Conservation (phyloP, 1,140 invertebrate species). For the Formica exsecta region DNA sequence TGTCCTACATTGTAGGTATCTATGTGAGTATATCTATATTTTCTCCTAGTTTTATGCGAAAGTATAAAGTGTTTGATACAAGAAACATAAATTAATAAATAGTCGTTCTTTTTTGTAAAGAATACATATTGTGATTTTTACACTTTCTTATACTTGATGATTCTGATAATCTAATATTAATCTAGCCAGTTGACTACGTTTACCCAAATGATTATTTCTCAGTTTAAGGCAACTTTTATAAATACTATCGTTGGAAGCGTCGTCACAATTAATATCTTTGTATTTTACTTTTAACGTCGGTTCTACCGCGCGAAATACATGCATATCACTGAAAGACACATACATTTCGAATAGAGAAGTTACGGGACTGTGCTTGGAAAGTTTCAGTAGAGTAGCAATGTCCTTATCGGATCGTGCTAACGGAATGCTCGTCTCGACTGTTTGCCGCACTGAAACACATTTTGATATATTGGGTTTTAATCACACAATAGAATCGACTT, state of each 20-base stretch:
- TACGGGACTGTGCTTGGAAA: constrained; percentile 75
- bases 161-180: constrained; percentile 84
- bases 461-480: constrained; percentile 32
- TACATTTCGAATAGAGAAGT: constrained; percentile 90
- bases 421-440: constrained; percentile 88
- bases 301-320: constrained; percentile 91
- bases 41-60: not conserved
- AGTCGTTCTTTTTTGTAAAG: constrained; percentile 15
- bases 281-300: constrained; percentile 89
- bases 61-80: constrained; percentile 4
- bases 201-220: constrained; percentile 82
- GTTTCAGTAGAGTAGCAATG: constrained; percentile 85
- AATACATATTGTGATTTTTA: constrained; percentile 16
- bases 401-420: constrained; percentile 89
- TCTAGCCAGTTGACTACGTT: constrained; percentile 85
- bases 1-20: constrained; percentile 6
- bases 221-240: constrained; percentile 78
- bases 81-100: constrained; percentile 38
- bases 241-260: constrained; percentile 70
- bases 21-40: constrained; percentile 8
- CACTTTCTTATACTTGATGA: constrained; percentile 65
- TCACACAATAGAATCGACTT: constrained; percentile 45
- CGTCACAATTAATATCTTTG: constrained; percentile 83
- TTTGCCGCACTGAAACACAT: constrained; percentile 88
- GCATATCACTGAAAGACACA: constrained; percentile 87